A percentile compares a stretch with the other conserved stretches of the same genome.
phyloP scores from a whole-genome alignment of 2,797 vertebrate genomes.

The Muscicapa comitata region DNA sequence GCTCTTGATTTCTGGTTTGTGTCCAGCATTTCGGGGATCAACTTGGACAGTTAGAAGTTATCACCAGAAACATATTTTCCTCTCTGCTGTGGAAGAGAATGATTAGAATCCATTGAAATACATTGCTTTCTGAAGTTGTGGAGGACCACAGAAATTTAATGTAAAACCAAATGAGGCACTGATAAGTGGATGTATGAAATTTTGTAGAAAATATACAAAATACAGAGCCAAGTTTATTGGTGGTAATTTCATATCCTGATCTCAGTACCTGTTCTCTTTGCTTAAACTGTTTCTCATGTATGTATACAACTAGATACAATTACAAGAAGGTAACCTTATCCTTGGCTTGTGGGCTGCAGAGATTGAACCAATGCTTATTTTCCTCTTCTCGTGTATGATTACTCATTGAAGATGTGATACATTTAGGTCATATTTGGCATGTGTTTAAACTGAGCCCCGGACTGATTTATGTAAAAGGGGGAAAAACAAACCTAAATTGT shows the following conservation, averaged over 20 bases:
- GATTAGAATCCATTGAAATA: not conserved
- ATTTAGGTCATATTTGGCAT: slow-evolving; percentile 39
- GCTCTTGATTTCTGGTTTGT: slow-evolving; percentile 12
- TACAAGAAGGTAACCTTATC: not conserved
- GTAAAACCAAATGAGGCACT: not conserved
- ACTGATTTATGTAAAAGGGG: not conserved
- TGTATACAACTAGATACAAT: not conserved
- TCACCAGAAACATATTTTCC: not conserved
- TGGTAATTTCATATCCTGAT: not conserved
- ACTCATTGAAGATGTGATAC: slow-evolving; percentile 13
- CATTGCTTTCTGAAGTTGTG: not conserved
- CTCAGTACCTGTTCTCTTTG: not conserved
- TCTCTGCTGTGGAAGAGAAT: not conserved
- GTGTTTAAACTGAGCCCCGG: not conserved
- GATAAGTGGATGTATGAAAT: not conserved
- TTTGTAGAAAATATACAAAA: not conserved
- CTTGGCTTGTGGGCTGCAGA: not conserved
- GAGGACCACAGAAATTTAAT: not conserved
- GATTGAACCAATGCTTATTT: not conserved
- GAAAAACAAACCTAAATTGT: not conserved
- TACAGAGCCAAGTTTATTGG: not conserved
- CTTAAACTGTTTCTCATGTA: not conserved
- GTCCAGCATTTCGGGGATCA: not conserved
- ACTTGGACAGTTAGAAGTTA: not conserved
- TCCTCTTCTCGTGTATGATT: not conserved